Conservation (phyloP, 2,888 invertebrate genomes). For the Orthosia gracilis region DNA sequence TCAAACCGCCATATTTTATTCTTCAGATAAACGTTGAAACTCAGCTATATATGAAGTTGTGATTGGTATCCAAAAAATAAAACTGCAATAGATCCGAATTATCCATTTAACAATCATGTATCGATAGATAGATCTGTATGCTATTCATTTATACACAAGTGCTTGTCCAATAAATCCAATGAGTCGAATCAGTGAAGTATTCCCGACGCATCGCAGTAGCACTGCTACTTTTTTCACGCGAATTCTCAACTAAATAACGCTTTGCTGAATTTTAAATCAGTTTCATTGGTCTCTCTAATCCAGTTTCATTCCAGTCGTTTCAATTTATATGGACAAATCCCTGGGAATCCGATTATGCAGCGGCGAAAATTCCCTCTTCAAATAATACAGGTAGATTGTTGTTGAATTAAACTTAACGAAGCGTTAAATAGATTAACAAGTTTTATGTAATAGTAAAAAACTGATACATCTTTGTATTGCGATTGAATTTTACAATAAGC, state of each 20-base stretch:
- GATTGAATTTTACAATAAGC: not conserved
- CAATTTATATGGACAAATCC: conserved; percentile 48
- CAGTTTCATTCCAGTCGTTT: conserved; percentile 52
- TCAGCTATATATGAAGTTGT: not conserved
- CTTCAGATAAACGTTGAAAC: no score
- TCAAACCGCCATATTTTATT: no score
- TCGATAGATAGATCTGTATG: not conserved
- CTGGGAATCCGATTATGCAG: conserved; percentile 51
- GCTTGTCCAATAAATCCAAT: not conserved
- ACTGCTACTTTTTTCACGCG: conserved; percentile 26
- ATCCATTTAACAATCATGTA: not conserved
- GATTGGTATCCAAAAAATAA: not conserved
- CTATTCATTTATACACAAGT: conserved; percentile 6
- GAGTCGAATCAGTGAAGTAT: not conserved
- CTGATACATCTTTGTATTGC: not conserved
- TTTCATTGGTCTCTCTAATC: conserved; percentile 46
- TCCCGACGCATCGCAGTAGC: not conserved
- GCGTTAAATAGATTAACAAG: conserved; percentile 8
- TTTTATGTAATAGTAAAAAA: conserved; percentile 3
- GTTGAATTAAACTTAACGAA: conserved; percentile 31
- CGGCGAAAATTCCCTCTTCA: conserved; percentile 19
- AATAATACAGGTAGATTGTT: conserved; percentile 23
- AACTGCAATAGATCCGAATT: not conserved
- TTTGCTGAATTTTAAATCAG: conserved; percentile 51
- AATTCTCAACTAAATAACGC: conserved; percentile 41